Base-by-base conservation (phyloP, 2,113 vertebrate species). In the Opisthocomus hoazin region DNA sequence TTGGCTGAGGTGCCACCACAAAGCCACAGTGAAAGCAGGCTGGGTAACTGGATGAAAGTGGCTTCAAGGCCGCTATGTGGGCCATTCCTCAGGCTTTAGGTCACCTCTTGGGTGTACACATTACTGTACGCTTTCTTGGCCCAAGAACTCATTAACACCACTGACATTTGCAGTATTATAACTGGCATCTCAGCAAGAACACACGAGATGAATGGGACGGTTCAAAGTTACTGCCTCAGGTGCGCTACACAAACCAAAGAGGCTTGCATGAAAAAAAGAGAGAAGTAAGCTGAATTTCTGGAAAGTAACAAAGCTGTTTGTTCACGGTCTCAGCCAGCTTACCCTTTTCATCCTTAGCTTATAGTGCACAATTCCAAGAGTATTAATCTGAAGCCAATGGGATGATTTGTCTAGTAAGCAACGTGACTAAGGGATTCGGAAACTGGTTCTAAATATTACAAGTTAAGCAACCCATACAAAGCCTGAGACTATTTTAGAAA, bases 181-280 rank as follows among this genome's bases (percentile, higher is more conserved):
- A 61, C 48, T 21, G 6, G 73, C 73, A 76, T 37, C 45, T 74
- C 26, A 2, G 45, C 20, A 23, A 81, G 85, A 78, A 77, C 60
- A 32, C 50, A 4, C 15, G 2, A 46, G 70, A n/a, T 71, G 48
- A 82, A 83, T 7, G 3, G 39, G 18, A 12, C 15, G 46, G 57
- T 84, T 95, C 86, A 89, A 79, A 92, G 83, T 84, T 45, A 77
- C 36, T 73, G 88, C 95, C 90, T 79, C 45, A 13, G 89, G 91
- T 92, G 83, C 15, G 3, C 81, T 51, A 11, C 70, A 84, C 75
- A 94, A 32, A 74, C 63, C 74, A 86, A 46, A 39, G 41, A 89
- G 68, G 29, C 89, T 50, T 9, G 22, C 53, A 29, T 30, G 26
- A 16, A 18, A 46, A 68, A 83, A 41, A 64, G 3, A 20, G 26